These are phyloP conservation scores for Taeniopygia guttata DNA, from an alignment of 2,797 vertebrate genomes.

Conservation along the genomic window DNA sequence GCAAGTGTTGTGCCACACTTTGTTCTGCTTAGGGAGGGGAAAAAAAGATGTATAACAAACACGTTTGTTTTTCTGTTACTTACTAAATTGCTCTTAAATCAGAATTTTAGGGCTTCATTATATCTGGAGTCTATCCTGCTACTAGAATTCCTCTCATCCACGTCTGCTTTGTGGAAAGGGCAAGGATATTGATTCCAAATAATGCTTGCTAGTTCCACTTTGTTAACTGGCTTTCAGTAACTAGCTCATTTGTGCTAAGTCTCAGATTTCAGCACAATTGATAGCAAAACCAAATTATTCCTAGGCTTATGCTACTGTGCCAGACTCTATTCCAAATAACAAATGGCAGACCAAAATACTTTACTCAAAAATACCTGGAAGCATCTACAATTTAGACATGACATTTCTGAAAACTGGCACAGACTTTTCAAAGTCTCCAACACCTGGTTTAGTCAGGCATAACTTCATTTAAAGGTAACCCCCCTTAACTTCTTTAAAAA, in stretches of 20 bases:
- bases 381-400: not conserved
- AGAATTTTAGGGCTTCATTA: not conserved
- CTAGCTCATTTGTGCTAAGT: not conserved
- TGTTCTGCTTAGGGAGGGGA: constrained; percentile 28
- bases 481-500: not conserved
- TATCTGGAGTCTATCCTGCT: not conserved
- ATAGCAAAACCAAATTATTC: not conserved
- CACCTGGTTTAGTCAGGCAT: not conserved
- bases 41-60: not conserved
- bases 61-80: not conserved
- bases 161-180: not conserved
- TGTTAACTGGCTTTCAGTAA: not conserved
- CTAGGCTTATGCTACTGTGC: not conserved
- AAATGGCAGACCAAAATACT: not conserved
- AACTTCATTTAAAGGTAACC: not conserved
- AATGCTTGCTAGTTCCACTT: not conserved
- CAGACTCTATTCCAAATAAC: not conserved
- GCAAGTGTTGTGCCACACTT: constrained; percentile 78
- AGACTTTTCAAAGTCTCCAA: not conserved
- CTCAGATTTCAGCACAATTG: not conserved
- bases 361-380: not conserved
- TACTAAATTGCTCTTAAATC: not conserved
- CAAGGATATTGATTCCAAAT: not conserved
- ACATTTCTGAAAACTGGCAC: not conserved
- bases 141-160: not conserved